These are phyloP conservation scores for Drosophila kanekoi DNA, from an alignment of 2,888 invertebrate genomes.

Conservation along the genomic window DNA sequence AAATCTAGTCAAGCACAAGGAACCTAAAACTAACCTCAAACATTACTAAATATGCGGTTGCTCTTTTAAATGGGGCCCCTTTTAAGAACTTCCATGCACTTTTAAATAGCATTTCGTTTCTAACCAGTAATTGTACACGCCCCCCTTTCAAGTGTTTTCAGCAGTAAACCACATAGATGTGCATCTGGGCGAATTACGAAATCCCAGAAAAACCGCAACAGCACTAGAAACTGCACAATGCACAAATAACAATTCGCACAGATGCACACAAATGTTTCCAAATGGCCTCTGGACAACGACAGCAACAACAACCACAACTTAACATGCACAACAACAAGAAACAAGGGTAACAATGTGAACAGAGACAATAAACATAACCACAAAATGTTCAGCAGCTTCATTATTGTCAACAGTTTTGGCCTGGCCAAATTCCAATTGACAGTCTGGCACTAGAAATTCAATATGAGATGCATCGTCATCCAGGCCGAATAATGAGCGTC, in stretches of 20 bases:
- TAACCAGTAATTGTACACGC: too few species aligned
- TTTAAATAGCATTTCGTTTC: constrained; percentile 6
- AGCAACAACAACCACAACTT: constrained; percentile 1
- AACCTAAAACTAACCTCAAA: constrained; percentile 8
- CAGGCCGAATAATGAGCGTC: constrained; percentile 27
- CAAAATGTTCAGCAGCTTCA: constrained; percentile 70
- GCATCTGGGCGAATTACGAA: constrained; percentile 33
- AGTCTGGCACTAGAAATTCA: constrained; percentile 19
- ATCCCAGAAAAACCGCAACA: constrained; percentile 40
- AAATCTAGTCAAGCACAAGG: background rate
- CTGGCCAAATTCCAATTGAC: constrained; percentile 4
- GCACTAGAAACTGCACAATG: constrained; percentile 32
- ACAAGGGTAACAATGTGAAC: constrained; percentile 45
- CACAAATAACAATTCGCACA: constrained; percentile 18
- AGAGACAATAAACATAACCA: constrained; percentile 64
- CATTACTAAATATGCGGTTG: constrained; percentile 25
- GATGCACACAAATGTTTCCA: constrained; percentile 30
- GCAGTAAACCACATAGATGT: constrained; percentile 36
- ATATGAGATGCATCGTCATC: constrained; percentile 12
- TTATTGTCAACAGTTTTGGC: constrained; percentile 61
- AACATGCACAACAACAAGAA: constrained; percentile 18
- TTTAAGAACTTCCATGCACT: background rate
- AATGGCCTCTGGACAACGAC: constrained; percentile 4
- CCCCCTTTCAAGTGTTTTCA: constrained; percentile 3
- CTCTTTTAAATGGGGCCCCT: too few species aligned